Conservation (phyloP, 1,140 invertebrate genomes). For the Ectropis grisescens region DNA sequence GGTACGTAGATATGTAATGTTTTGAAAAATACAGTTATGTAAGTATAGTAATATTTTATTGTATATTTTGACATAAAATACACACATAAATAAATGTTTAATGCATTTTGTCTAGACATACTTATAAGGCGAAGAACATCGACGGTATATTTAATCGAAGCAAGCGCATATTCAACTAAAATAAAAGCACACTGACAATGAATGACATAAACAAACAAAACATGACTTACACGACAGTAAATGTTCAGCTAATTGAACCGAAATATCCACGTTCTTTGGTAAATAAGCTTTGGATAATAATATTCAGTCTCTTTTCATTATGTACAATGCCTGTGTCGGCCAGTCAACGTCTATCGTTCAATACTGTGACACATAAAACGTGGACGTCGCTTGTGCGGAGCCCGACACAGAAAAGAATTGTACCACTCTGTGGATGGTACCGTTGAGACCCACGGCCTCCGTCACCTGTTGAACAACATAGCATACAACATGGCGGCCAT, state of each 20-base stretch:
- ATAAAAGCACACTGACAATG: conserved; percentile 66
- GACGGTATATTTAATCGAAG: conserved; percentile 35
- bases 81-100: too few relatives aligned
- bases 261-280: conserved; percentile 60
- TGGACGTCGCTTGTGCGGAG: conserved; percentile 71
- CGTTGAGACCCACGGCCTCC: conserved; percentile 72
- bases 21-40: too few relatives aligned
- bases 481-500: conserved; percentile 50
- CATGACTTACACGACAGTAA: conserved; percentile 64
- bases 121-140: too few relatives aligned
- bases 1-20: too few relatives aligned
- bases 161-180: conserved; percentile 54
- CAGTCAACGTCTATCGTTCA: conserved; percentile 44
- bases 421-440: conserved; percentile 72
- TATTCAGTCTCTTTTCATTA: conserved; percentile 60
- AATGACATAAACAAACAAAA: conserved; percentile 66
- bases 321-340: conserved; percentile 51
- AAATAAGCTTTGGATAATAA: conserved; percentile 56
- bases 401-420: conserved; percentile 72
- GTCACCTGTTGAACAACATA: conserved; percentile 71
- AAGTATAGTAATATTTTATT: too few relatives aligned
- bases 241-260: conserved; percentile 53
- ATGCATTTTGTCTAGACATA: too few relatives aligned
- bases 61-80: conserved; percentile 2
- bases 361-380: conserved; percentile 74